Percentiles rank a stretch among this genome's conserved stretches.
phyloP scores from a whole-genome alignment of 2,888 invertebrate species.

The Ephialtes manifestator region DNA sequence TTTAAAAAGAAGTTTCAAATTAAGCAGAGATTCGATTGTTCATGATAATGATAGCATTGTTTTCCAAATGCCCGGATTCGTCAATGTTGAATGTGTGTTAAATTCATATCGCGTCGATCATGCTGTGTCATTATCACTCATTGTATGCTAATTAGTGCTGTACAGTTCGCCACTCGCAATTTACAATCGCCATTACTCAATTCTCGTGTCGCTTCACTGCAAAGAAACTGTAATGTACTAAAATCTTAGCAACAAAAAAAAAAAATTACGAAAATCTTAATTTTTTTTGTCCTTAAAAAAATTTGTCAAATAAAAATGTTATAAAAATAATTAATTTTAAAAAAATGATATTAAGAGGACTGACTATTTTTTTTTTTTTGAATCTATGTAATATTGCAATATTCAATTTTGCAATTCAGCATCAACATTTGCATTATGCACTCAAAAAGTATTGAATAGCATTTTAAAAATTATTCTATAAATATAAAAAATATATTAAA shows the following conservation, averaged over 20 bases:
- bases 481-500: no score
- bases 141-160: slow-evolving; percentile 51
- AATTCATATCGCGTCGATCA: slow-evolving; percentile 48
- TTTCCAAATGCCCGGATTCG: slow-evolving; percentile 17
- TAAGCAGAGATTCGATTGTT: slow-evolving; percentile 10
- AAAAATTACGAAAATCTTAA: no score
- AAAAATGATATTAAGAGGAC: no score
- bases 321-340: no score
- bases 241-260: no score
- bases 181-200: slow-evolving; percentile 24
- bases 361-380: no score
- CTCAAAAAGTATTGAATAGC: no score
- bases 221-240: neutral
- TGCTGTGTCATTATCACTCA: slow-evolving; percentile 31
- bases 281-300: no score
- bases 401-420: neutral
- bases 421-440: neutral
- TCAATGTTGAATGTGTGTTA: slow-evolving; percentile 19
- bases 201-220: slow-evolving; percentile 27
- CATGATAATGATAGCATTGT: slow-evolving; percentile 28
- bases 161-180: neutral
- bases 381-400: no score
- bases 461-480: no score
- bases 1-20: neutral
- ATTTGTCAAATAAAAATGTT: no score